These are phyloP conservation scores for Riparia riparia DNA, from an alignment of 2,113 vertebrate species.

Conservation along the genomic window DNA sequence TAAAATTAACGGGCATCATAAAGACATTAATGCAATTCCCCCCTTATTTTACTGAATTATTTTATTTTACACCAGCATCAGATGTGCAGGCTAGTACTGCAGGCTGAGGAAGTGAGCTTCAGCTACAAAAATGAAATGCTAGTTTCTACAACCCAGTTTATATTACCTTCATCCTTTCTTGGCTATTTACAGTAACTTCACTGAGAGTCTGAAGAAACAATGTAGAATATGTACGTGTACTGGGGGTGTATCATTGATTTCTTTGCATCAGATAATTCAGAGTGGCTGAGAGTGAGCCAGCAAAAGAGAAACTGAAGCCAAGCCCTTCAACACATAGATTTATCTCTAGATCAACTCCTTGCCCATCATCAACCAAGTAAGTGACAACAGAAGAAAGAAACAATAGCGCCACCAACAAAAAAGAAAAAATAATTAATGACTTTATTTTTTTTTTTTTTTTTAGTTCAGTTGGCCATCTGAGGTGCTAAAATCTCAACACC, in stretches of 20 bases:
- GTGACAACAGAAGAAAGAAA: neutral
- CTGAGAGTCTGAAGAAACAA: neutral
- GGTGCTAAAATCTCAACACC: constrained; percentile 69
- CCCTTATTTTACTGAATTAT: neutral
- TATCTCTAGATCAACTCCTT: neutral
- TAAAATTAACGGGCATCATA: too few relatives aligned
- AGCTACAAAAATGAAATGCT: neutral
- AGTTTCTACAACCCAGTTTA: neutral
- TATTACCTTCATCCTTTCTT: neutral
- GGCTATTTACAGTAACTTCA: neutral
- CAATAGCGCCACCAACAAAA: neutral
- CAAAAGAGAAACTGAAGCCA: neutral
- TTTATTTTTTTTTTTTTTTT: constrained; percentile 68
- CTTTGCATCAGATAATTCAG: neutral
- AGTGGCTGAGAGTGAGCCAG: neutral
- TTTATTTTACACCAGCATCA: neutral
- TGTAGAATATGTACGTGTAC: neutral
- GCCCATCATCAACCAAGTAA: neutral
- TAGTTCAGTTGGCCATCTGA: constrained; percentile 56
- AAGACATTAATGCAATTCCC: neutral
- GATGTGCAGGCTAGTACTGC: neutral
- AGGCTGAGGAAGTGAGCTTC: neutral
- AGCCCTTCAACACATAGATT: neutral
- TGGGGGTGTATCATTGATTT: neutral
- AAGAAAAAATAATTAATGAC: constrained; percentile 67